phyloP scores from a whole-genome alignment of 2,888 invertebrate species.

The Harmothoe impar region DNA sequence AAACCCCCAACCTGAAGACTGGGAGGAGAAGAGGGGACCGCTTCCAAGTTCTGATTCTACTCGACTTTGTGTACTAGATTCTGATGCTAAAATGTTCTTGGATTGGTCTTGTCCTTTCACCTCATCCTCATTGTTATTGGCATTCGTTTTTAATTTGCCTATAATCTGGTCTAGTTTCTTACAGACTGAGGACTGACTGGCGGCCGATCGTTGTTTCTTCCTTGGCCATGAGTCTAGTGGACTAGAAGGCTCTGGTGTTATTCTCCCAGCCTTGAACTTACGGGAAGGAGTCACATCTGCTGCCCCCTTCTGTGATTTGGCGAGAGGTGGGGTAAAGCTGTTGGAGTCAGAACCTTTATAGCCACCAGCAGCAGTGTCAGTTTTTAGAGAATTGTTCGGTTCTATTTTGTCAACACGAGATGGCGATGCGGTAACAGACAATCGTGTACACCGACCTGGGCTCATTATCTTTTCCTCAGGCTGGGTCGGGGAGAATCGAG shows the following conservation, averaged over 20 bases:
- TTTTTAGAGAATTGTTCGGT: not conserved
- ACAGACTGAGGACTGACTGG: not conserved
- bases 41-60: not conserved
- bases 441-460: not conserved
- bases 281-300: not conserved
- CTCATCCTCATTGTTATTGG: not conserved
- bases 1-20: not conserved
- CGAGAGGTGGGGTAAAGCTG: conserved; percentile 33
- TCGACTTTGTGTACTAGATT: not conserved
- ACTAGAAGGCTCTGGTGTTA: conserved; percentile 50
- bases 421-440: not conserved
- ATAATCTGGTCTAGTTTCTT: not conserved
- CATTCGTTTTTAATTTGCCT: not conserved
- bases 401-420: not conserved
- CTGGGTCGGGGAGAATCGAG: not conserved
- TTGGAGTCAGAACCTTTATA: not conserved
- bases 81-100: not conserved
- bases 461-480: not conserved
- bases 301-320: not conserved
- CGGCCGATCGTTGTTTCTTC: not conserved
- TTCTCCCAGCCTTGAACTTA: conserved; percentile 25
- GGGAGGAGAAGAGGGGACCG: not conserved
- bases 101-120: not conserved
- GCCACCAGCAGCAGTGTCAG: not conserved
- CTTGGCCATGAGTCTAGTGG: conserved; percentile 47